A percentile compares a stretch with the other conserved stretches of the same genome.
phyloP scores from a whole-genome alignment of 2,797 vertebrate genomes.

The Philypnodon macrostomus region DNA sequence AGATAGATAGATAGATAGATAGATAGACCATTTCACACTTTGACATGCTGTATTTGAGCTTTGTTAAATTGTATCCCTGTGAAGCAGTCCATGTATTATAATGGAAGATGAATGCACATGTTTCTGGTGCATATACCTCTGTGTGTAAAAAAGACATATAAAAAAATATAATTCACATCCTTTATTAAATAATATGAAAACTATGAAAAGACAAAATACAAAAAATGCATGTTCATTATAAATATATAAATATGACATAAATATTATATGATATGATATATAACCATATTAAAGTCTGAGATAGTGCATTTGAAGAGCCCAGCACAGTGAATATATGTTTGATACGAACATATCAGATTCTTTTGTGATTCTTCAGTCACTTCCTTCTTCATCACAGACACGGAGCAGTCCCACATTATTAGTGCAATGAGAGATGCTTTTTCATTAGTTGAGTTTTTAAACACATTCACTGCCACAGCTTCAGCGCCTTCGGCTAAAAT shows the following conservation, averaged over 20 bases:
- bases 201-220: not conserved
- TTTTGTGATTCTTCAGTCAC: constrained; percentile 4
- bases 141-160: not conserved
- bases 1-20: too few relatives aligned
- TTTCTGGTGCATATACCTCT: not conserved
- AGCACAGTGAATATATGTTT: constrained; percentile 40
- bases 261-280: constrained; percentile 21
- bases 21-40: too few relatives aligned
- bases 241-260: constrained; percentile 57
- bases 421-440: not conserved
- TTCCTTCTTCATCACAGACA: constrained; percentile 14
- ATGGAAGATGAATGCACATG: too few relatives aligned
- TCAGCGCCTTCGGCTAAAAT: constrained; percentile 42
- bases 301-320: constrained; percentile 6
- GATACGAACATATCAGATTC: constrained; percentile 52
- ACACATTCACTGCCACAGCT: not conserved
- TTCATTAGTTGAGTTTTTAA: not conserved
- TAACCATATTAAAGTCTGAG: not conserved
- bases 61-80: too few relatives aligned
- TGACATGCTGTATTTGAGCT: too few relatives aligned
- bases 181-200: constrained; percentile 14
- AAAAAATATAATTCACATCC: not conserved
- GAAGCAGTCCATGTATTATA: too few relatives aligned
- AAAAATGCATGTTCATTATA: constrained; percentile 22
- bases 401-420: not conserved